Evolutionary conservation across 2,113 vertebrate genomes (phyloP), one percentile per base, ranked within the genome.

Genomic region (Clarias macrocephalus): DNA sequence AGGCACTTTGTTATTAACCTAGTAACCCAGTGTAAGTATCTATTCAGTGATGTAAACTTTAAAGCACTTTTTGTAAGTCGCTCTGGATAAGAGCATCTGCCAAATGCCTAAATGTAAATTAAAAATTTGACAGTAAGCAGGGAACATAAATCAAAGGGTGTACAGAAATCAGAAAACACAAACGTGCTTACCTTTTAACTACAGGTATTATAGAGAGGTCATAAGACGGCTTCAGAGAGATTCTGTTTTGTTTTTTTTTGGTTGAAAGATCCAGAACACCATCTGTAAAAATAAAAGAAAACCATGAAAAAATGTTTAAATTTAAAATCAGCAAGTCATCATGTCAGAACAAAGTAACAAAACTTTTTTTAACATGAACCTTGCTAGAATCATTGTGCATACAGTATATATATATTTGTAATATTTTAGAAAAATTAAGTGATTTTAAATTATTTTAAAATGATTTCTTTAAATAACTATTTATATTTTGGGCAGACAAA

Each of bases 181-280:
- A 25, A 10, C 57, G 12, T 42, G 89, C 96, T 98, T 96, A 99
- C 98, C 97, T 96, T 95, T 97, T 99, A 93, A 96, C 95, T 52
- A 94, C 94, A 89, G 93, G 85, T 42, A 95, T 91, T 90, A 94
- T 92, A 84, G 96, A 96, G 93, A 95, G 96, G 90, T 95, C 94
- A 92, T 95, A 92, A 93, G 95, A 95, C 93, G 95, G 93, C 95
- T 95, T 96, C 90, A 95, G 92, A 90, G 94, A 94, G 88, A 94
- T 92, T 93, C 94, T 95, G 89, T 96, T 94, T 87, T 95, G 95
- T 94, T 93, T 97, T 95, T 97, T 99, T 96, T 98, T 99, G 90
- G 98, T 99, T 92, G 98, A 99, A 79, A 99, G 95, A 94, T 99
- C 98, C 95, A 99, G 97, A 91, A 99, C 98, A 89, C 97, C 97